phyloP scores from a whole-genome alignment of 2,113 vertebrate genomes.

The Plectropomus leopardus region DNA sequence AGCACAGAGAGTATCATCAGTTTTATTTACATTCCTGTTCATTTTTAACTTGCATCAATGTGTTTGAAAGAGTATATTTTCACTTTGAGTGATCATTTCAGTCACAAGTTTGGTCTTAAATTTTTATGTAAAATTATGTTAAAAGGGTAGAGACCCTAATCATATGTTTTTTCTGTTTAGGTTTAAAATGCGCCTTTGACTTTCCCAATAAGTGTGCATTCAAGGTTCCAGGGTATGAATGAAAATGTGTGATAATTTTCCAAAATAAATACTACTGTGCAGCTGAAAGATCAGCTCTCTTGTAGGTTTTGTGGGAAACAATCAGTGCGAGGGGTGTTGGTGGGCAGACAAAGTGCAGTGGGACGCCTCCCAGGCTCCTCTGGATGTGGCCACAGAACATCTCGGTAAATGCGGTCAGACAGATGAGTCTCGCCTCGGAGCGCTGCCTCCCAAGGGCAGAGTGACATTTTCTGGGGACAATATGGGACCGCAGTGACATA shows the following conservation, averaged over 20 bases:
- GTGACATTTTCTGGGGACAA: slow-evolving; percentile 85
- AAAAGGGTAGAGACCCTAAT: no score
- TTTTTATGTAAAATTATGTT: no score
- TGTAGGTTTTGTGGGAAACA: slow-evolving; percentile 42
- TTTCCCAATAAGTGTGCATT: neutral
- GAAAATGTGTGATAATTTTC: neutral
- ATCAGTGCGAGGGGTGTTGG: slow-evolving; percentile 57
- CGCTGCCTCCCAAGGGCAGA: slow-evolving; percentile 80
- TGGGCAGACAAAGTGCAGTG: slow-evolving; percentile 70
- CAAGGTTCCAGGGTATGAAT: neutral
- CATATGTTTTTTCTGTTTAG: neutral
- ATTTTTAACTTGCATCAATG: no score
- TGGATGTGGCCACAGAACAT: slow-evolving; percentile 73
- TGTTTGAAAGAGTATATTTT: no score
- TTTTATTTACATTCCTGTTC: no score
- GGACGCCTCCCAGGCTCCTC: slow-evolving; percentile 71
- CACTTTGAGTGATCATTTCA: no score
- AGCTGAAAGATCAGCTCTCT: slow-evolving; percentile 17
- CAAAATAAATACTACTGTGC: slow-evolving; percentile 14
- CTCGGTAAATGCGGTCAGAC: slow-evolving; percentile 82
- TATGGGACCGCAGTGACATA: slow-evolving; percentile 79
- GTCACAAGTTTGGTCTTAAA: no score
- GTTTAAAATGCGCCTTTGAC: neutral
- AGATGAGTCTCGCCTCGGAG: slow-evolving; percentile 81
- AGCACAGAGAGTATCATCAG: no score